These are phyloP conservation scores for Baccha elongata DNA, from an alignment of 2,888 invertebrate species.

Conservation along the genomic window DNA sequence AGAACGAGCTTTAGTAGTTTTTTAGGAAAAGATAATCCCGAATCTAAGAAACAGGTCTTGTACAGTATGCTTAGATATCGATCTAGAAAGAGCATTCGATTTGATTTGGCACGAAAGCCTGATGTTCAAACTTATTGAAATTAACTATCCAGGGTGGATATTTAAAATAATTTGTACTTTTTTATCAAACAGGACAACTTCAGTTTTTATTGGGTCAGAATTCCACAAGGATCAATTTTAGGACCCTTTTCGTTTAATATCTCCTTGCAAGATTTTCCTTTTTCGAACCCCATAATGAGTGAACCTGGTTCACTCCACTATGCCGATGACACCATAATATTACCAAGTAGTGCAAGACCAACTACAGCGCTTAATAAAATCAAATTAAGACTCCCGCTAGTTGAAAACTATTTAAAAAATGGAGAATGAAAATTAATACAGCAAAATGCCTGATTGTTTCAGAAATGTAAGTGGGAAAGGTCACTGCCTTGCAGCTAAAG, in stretches of 20 bases:
- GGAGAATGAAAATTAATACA: conserved; percentile 1
- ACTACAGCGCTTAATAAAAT: neutral
- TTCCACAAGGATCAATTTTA: conserved; percentile 3
- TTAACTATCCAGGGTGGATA: too few species aligned
- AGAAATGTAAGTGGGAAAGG: neutral
- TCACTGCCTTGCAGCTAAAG: neutral
- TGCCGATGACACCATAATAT: conserved; percentile 1
- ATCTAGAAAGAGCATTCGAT: too few species aligned
- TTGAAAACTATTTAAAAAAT: neutral
- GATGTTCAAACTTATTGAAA: too few species aligned
- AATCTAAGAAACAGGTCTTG: too few species aligned
- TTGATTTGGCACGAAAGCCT: too few species aligned
- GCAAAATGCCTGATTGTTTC: neutral
- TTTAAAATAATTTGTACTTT: too few species aligned
- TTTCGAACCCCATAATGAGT: neutral
- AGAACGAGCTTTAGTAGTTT: too few species aligned
- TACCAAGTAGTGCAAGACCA: conserved; percentile 1
- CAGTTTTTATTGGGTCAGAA: neutral
- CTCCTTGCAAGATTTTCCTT: neutral
- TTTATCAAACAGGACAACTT: neutral
- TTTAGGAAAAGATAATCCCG: too few species aligned
- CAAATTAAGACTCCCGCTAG: neutral
- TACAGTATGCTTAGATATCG: too few species aligned
- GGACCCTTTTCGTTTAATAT: conserved; percentile 7
- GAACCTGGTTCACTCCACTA: neutral